These are phyloP conservation scores for Lagorchestes hirsutus DNA, from an alignment of 2,797 vertebrate genomes.

Conservation along the genomic window DNA sequence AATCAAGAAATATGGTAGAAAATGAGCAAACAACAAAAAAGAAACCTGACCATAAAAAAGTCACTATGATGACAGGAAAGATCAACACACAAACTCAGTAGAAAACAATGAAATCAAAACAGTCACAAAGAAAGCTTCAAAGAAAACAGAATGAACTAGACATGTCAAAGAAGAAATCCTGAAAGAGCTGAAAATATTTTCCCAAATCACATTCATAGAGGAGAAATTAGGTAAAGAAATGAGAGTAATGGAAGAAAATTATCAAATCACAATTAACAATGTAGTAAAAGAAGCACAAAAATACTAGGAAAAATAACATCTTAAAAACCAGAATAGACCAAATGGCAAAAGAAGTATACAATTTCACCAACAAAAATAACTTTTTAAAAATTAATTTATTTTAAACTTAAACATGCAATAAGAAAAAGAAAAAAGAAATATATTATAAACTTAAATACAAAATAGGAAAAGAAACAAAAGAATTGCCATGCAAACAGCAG, in stretches of 20 bases:
- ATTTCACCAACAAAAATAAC: background rate
- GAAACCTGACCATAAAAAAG: background rate
- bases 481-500: no score
- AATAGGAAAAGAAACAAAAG: no score
- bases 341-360: background rate
- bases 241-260: background rate
- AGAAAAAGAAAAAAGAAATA: no score
- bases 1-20: background rate
- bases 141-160: background rate
- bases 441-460: no score
- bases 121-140: background rate
- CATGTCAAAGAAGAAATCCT: background rate
- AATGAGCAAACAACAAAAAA: background rate
- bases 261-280: background rate
- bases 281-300: background rate
- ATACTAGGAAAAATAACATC: background rate
- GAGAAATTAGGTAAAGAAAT: background rate
- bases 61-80: background rate
- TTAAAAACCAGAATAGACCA: background rate
- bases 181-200: background rate
- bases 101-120: background rate
- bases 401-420: no score
- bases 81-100: background rate
- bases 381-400: background rate
- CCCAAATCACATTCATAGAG: background rate